These are phyloP conservation scores for Cliona cf. orientalis DNA, from an alignment of 37 sponge, comb jelly and placozoan genomes.

Conservation along the genomic window DNA sequence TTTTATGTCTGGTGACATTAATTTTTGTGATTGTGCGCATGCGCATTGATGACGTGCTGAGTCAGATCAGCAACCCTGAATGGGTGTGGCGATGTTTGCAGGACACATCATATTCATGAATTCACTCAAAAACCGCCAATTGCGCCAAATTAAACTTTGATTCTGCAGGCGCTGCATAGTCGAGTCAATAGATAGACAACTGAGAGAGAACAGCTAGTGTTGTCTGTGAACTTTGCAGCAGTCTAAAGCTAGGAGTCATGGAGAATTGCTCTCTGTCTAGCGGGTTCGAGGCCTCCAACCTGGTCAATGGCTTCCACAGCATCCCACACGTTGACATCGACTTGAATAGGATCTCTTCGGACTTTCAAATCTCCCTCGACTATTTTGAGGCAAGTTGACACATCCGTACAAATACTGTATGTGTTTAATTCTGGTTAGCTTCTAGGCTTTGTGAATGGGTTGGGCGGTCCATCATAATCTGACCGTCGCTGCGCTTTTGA, in stretches of 20 bases:
- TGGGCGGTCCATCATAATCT: too few species aligned
- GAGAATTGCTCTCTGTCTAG: conserved; percentile 28
- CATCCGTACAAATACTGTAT: not conserved
- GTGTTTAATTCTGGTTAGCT: not conserved
- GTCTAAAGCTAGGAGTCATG: too few species aligned
- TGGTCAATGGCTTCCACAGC: conserved; percentile 58
- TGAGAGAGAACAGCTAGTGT: too few species aligned
- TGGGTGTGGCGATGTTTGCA: too few species aligned
- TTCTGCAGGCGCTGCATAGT: too few species aligned
- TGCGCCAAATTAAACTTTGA: too few species aligned
- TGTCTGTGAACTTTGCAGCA: not conserved
- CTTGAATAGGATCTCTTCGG: conserved; percentile 17
- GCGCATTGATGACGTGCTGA: too few species aligned
- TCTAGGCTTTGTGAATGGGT: not conserved
- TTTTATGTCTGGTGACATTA: not conserved
- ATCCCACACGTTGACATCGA: conserved; percentile 68
- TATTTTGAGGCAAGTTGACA: conserved; percentile 46
- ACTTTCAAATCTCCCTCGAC: not conserved
- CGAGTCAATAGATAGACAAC: too few species aligned
- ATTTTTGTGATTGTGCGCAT: not conserved
- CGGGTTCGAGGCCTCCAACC: conserved; percentile 24
- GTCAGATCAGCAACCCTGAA: too few species aligned
- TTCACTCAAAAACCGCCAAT: too few species aligned
- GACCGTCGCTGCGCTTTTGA: too few species aligned
- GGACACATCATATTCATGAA: too few species aligned